Percentiles rank a stretch among this genome's conserved stretches.
phyloP scores from a whole-genome alignment of 2,113 vertebrate species.

The Bettongia penicillata region DNA sequence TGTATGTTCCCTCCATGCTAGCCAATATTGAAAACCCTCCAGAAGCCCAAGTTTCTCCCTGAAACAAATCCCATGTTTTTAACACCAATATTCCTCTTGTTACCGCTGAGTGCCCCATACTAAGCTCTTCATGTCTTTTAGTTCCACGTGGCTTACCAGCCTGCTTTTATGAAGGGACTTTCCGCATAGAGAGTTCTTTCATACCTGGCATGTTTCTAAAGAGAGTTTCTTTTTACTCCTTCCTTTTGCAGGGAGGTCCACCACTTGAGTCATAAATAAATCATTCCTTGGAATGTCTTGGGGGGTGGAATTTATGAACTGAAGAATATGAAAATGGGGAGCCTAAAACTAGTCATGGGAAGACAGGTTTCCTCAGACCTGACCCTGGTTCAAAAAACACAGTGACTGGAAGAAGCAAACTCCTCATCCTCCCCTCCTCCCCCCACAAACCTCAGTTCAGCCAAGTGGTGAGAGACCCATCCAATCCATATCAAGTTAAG shows the following conservation, averaged over 20 bases:
- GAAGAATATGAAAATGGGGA: background rate
- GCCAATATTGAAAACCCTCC: background rate
- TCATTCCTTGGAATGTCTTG: background rate
- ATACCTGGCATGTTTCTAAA: background rate
- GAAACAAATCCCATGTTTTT: background rate
- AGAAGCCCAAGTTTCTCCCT: background rate
- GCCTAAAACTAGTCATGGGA: background rate
- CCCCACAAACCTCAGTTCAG: background rate
- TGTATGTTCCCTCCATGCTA: background rate
- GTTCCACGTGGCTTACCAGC: background rate
- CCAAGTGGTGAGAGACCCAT: background rate
- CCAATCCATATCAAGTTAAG: background rate
- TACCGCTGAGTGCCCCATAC: too few relatives aligned
- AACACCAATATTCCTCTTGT: background rate
- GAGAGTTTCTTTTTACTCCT: background rate
- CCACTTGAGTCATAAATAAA: background rate
- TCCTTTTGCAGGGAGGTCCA: background rate
- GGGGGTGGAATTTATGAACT: background rate
- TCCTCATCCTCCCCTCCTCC: background rate
- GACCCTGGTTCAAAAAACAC: background rate
- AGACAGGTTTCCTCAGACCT: background rate
- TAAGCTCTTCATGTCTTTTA: too few relatives aligned
- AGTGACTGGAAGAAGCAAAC: background rate
- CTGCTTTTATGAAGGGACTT: background rate
- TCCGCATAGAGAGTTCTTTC: background rate